Percentiles rank a stretch among this genome's conserved stretches.
Conservation (phyloP, 2,888 invertebrate genomes). For the Drosophila birchii region DNA sequence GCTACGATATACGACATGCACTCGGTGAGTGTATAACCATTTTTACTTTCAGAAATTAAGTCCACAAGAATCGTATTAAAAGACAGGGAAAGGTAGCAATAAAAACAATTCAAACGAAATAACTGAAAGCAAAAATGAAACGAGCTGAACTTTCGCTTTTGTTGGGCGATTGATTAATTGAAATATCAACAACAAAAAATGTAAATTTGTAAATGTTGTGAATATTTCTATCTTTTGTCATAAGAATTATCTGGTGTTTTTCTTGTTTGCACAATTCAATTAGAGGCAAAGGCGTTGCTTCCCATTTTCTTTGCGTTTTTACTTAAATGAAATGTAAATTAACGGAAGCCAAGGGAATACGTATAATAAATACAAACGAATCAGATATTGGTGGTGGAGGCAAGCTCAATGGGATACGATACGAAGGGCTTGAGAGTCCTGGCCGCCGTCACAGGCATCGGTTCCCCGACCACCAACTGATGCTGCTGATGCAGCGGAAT, state of each 20-base stretch:
- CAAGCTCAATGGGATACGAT: constrained; percentile 9
- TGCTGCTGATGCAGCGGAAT: constrained; percentile 47
- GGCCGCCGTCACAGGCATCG: constrained; percentile 35
- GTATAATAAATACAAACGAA: constrained; percentile 8
- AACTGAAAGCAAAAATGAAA: constrained; percentile 10
- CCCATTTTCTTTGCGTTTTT: background rate
- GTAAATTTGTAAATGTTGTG: constrained; percentile 9
- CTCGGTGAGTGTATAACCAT: background rate
- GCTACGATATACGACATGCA: too few relatives aligned
- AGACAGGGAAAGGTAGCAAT: background rate
- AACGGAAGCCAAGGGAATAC: constrained; percentile 6
- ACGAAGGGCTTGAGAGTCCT: constrained; percentile 53
- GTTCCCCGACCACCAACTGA: constrained; percentile 37
- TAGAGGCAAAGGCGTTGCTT: background rate
- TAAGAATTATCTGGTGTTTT: background rate
- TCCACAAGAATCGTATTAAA: background rate
- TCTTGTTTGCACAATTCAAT: constrained; percentile 24
- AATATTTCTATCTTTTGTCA: background rate
- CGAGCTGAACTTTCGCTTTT: background rate
- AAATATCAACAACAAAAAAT: constrained; percentile 21
- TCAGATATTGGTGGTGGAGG: constrained; percentile 4
- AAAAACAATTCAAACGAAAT: background rate
- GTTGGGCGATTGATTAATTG: constrained; percentile 2
- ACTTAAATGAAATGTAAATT: constrained; percentile 4
- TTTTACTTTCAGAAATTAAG: background rate